Evolutionary conservation across 2,113 vertebrate genomes (phyloP).

Genomic region (Microtus montanus): DNA sequence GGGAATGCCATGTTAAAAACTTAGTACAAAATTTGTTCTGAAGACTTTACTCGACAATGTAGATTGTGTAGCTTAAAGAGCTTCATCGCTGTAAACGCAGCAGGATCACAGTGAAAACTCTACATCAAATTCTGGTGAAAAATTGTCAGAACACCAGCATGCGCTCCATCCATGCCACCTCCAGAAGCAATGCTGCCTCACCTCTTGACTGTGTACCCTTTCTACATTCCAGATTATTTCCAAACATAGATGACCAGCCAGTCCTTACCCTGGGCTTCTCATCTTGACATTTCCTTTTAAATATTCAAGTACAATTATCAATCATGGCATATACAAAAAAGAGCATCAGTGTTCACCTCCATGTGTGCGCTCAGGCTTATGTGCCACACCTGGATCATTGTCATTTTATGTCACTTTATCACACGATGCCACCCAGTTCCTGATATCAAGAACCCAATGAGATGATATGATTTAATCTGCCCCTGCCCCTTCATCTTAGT

Average conservation of each 20-base stretch:
- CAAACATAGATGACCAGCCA: background rate
- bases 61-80: background rate
- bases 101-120: background rate
- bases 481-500: background rate
- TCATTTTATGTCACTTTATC: background rate
- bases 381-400: background rate
- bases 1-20: background rate
- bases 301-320: background rate
- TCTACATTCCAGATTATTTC: background rate
- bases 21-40: background rate
- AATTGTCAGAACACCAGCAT: background rate
- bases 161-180: background rate
- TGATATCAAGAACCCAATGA: background rate
- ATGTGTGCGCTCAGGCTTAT: too few relatives aligned
- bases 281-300: slow-evolving; percentile 1
- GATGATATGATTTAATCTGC: background rate
- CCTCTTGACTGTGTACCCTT: background rate
- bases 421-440: background rate
- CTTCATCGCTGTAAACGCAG: background rate
- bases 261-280: background rate
- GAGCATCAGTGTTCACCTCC: background rate
- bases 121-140: background rate
- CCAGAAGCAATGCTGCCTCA: background rate
- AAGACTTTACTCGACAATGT: background rate
- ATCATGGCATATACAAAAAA: background rate